These are phyloP conservation scores for Macrotrachela quadricornifera DNA, from an alignment of 1,140 invertebrate species.

Conservation along the genomic window DNA sequence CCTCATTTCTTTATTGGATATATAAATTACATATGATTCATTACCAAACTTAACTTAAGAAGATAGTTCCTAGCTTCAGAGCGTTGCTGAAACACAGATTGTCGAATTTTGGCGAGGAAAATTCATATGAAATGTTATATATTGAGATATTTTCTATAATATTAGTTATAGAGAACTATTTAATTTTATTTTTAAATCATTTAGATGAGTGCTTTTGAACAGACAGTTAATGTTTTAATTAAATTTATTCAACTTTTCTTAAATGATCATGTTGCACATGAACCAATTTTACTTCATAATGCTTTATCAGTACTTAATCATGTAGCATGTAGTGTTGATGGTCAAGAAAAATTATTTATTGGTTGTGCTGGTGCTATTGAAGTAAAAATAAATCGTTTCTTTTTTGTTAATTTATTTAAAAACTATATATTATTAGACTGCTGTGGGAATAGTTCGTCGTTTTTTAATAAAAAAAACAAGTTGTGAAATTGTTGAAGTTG, in stretches of 20 bases:
- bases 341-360: constrained; percentile 63
- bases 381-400: constrained; percentile 36
- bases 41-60: too few relatives aligned
- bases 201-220: constrained; percentile 68
- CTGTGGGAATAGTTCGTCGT: background rate
- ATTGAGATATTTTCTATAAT: too few relatives aligned
- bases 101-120: too few relatives aligned
- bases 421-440: too few relatives aligned
- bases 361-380: constrained; percentile 67
- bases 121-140: too few relatives aligned
- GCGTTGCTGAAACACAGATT: too few relatives aligned
- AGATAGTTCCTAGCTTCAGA: too few relatives aligned
- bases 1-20: too few relatives aligned
- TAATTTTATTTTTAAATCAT: too few relatives aligned
- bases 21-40: too few relatives aligned
- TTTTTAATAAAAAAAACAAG: constrained; percentile 40
- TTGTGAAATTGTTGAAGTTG: constrained; percentile 84
- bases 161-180: too few relatives aligned
- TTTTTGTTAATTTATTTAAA: too few relatives aligned
- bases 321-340: constrained; percentile 81
- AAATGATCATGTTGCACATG: constrained; percentile 35
- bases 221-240: constrained; percentile 59
- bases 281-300: constrained; percentile 75
- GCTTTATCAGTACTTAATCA: constrained; percentile 82
- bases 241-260: constrained; percentile 18